Percentiles rank a stretch among this genome's conserved stretches.
These are phyloP conservation scores for Triplophysa siluroides DNA, from an alignment of 2,113 vertebrate genomes.

Conservation along the genomic window DNA sequence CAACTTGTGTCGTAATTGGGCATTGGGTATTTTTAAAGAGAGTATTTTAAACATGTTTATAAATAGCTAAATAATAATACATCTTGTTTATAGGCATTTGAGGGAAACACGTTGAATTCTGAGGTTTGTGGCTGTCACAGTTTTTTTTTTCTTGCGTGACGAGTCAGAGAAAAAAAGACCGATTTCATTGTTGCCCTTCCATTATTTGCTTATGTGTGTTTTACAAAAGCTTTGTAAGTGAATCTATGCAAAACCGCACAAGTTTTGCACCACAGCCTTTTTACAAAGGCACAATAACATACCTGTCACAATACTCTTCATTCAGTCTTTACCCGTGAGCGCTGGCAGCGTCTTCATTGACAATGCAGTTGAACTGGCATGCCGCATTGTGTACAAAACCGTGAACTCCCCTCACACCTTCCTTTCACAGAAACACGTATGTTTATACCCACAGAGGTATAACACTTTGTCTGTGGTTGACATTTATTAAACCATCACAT, in stretches of 20 bases:
- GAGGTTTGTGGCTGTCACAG: no score
- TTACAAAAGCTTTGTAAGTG: slow-evolving; percentile 11
- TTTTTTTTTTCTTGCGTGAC: no score
- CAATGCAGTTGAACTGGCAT: slow-evolving; percentile 31
- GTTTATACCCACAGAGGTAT: slow-evolving; percentile 12
- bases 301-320: slow-evolving; percentile 29
- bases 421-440: not conserved
- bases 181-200: not conserved
- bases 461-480: no score
- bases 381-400: not conserved
- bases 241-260: not conserved
- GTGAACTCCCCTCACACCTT: not conserved
- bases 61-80: no score
- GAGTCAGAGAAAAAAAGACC: no score
- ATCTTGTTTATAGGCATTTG: no score
- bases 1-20: no score
- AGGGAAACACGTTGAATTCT: no score
- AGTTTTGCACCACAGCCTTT: slow-evolving; percentile 24
- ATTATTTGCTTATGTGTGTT: not conserved
- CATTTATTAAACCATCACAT: not conserved
- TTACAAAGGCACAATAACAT: slow-evolving; percentile 9
- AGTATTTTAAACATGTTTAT: no score
- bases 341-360: slow-evolving; percentile 14
- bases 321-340: slow-evolving; percentile 21
- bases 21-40: no score